Evolutionary conservation across 2,797 vertebrate species (phyloP).

Genomic region (Botia almorhae): DNA sequence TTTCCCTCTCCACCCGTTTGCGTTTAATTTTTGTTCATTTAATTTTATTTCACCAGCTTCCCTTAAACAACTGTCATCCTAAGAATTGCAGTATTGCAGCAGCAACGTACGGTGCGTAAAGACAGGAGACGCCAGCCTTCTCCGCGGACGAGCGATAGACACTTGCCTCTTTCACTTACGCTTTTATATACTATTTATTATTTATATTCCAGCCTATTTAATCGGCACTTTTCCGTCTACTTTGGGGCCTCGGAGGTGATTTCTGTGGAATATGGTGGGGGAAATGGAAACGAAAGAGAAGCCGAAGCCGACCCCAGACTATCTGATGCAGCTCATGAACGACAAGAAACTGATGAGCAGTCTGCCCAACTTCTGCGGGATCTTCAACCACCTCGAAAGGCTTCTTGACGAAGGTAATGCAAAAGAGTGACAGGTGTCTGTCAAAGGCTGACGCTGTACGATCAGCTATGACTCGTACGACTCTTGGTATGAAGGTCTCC

Average conservation of each 20-base stretch:
- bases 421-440: conserved; percentile 9
- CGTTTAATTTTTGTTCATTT: conserved; percentile 48
- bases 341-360: conserved; percentile 90
- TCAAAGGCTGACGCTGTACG: neutral
- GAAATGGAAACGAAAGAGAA: conserved; percentile 97
- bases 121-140: conserved; percentile 50
- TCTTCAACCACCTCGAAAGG: conserved; percentile 88
- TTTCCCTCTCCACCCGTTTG: conserved; percentile 30
- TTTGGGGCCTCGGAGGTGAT: conserved; percentile 72
- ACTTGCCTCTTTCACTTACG: conserved; percentile 49
- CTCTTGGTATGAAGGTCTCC: neutral
- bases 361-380: conserved; percentile 96
- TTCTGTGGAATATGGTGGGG: conserved; percentile 84
- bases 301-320: conserved; percentile 97
- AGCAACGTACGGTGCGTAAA: conserved; percentile 49
- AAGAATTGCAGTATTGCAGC: conserved; percentile 46
- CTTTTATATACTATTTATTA: conserved; percentile 59
- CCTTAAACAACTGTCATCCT: conserved; percentile 49
- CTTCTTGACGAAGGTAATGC: conserved; percentile 81
- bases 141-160: conserved; percentile 48
- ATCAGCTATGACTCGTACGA: neutral
- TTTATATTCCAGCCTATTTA: conserved; percentile 54
- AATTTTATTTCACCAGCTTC: conserved; percentile 43
- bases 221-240: conserved; percentile 64
- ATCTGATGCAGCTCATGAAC: conserved; percentile 93